Evolutionary conservation across 2,888 invertebrate species (phyloP), one percentile per base, ranked within the genome.

Genomic region (Leptopilina myrica): DNA sequence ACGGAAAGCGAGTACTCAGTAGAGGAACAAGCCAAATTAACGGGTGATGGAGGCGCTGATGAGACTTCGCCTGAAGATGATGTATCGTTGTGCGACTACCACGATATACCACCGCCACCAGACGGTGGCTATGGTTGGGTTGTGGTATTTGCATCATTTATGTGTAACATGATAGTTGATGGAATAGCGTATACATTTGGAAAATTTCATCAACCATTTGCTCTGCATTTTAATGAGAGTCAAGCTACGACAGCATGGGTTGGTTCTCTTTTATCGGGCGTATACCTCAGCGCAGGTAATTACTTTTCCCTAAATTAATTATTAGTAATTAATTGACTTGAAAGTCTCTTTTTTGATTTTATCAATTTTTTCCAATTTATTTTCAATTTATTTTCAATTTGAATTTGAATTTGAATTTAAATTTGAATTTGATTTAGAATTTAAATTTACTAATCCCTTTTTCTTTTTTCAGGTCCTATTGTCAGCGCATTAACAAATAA

Each of bases 141-240:
- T 89, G 97, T 99, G 90, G 98, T 99, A 78, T 95, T 97, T 88
- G 98, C 98, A 77, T 98, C 98, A 66, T 98, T 99, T 92, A 95
- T 99, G 95, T 98, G 98, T 93, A 99, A 99, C 94, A 95, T 99
- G 93, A 97, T 99, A 87, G 98, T 99, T 79, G 99, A 99, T 92
- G 99, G 98, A 87, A 98, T 99, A 83, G 97, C 98, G n/a, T 99
- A 99, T 92, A 98, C 98, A 8, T 99, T 99, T 92, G 99, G 99
- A 77, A 96, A 99, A 89, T 97, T 98, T 93, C 94, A 98, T 69
- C 94, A 94, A 46, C 95, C 96, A 88, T 95, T 98, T 88, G 96
- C 96, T 81, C 93, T 92, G 2, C 95, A 95, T 90, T 99, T 97
- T 91, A 95, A 95, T 40, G 96, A 96, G 89, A 96, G 97, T 78